Conservation (phyloP, 2,113 vertebrate species). For the Morone saxatilis region DNA sequence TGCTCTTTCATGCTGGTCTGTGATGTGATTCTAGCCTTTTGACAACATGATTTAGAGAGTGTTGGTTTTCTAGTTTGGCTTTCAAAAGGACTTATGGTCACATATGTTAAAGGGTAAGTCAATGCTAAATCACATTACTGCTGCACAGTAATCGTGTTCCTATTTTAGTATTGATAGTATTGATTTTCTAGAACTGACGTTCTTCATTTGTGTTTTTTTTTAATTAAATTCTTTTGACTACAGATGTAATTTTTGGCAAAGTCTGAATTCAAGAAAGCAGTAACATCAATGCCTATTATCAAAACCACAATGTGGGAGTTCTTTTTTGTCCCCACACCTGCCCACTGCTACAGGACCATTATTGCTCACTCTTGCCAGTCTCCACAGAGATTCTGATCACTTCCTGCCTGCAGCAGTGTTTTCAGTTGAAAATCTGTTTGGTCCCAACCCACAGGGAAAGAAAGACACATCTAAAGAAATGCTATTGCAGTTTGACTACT, state of each 20-base stretch:
- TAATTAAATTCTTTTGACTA: slow-evolving; percentile 13
- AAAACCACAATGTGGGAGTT: slow-evolving; percentile 22
- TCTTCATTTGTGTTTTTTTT: neutral
- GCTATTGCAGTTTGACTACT: neutral
- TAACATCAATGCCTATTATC: neutral
- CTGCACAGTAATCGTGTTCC: neutral
- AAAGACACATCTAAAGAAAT: slow-evolving; percentile 16
- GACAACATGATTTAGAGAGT: slow-evolving; percentile 31
- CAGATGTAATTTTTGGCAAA: neutral
- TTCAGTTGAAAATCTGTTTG: slow-evolving; percentile 29
- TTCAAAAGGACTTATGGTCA: slow-evolving; percentile 13
- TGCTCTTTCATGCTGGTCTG: slow-evolving; percentile 23
- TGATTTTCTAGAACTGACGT: too few relatives aligned
- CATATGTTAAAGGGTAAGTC: slow-evolving; percentile 29
- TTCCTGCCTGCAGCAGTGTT: slow-evolving; percentile 45
- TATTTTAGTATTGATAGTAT: too few relatives aligned
- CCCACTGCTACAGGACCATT: slow-evolving; percentile 49
- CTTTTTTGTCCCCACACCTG: slow-evolving; percentile 45
- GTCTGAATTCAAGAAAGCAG: neutral
- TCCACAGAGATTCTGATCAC: slow-evolving; percentile 48
- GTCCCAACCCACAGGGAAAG: slow-evolving; percentile 10
- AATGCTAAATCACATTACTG: slow-evolving; percentile 14
- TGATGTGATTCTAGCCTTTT: slow-evolving; percentile 29
- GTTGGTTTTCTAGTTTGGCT: slow-evolving; percentile 29
- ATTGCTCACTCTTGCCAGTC: slow-evolving; percentile 27